Base-by-base conservation (phyloP, 2,888 invertebrate genomes). In the Leptarthrus brevirostris region DNA sequence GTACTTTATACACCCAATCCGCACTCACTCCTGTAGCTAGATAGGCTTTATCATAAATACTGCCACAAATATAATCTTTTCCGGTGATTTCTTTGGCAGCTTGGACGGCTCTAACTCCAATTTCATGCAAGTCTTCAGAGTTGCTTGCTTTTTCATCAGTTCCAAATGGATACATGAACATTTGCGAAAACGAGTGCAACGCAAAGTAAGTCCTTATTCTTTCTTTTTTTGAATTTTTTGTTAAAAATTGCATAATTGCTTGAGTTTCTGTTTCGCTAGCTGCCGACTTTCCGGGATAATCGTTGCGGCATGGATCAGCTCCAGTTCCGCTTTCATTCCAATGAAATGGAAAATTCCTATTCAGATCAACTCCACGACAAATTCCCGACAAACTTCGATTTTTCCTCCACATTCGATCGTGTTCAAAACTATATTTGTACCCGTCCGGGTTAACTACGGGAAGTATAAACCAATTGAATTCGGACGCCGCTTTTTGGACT, bases 381-480 rank as follows among this genome's bases (percentile, higher is more conserved):
- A 80, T 79, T 22, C 81, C 84, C 79, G 82, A 86, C 66, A 85
- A 83, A 79, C 81, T 85, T 54, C 93, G 87, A 18, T 93, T 93
- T 84, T 94, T 94, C 74, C 91, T 88, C 94, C 94, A 94, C 79
- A 93, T 87, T 20, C 94, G 89, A 82, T 93, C 92, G 77, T 88
- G 87, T 5, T 90, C 90, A 81, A 92, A 92, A 6, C 91, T 90
- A 81, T 90, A 92, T 78, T 90, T 91, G 81, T 93, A 93, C 1
- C 92, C 92, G 78, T 93, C 93, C 0, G 93, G 93, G 85, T 93
- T 93, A 52, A 90, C 86, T 24, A 92, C 87, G 0, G 93, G 93
- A 81, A 93, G 87, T 69, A 93, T 88, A 82, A 92, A 90, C 90
- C 92, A 93, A 83, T 93, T 93, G 56, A 81, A 84, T 53, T 82